phyloP scores from a whole-genome alignment of 1,140 invertebrate genomes.

The Drosophila lowei region DNA sequence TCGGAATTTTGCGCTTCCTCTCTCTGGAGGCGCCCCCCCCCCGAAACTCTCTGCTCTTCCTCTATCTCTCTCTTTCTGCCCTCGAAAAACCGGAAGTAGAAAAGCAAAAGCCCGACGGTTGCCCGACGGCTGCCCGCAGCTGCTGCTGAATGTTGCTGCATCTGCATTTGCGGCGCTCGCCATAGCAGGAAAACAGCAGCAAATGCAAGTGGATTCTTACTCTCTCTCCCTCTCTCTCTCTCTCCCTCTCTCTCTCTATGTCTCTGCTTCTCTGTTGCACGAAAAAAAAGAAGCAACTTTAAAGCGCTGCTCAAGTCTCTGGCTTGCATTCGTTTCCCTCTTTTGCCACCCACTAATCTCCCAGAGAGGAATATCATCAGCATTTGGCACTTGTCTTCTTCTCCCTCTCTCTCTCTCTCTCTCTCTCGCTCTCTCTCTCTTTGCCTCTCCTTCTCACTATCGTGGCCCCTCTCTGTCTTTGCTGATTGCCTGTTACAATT shows the following conservation, averaged over 20 bases:
- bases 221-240: constrained; percentile 27
- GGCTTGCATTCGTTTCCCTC: too few relatives aligned
- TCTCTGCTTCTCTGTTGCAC: background rate
- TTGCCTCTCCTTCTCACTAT: background rate
- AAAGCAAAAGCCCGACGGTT: constrained; percentile 15
- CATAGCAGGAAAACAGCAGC: constrained; percentile 67
- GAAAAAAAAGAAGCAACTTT: too few relatives aligned
- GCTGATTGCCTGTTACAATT: constrained; percentile 74
- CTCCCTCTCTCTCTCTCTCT: background rate
- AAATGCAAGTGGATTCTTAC: constrained; percentile 58
- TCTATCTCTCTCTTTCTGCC: constrained; percentile 25
- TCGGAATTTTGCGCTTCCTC: constrained; percentile 44
- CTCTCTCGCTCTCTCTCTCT: constrained; percentile 5
- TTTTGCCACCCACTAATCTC: too few relatives aligned
- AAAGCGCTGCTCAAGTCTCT: too few relatives aligned
- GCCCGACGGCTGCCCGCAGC: constrained; percentile 20
- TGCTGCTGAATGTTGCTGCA: constrained; percentile 60
- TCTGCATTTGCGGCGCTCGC: constrained; percentile 77
- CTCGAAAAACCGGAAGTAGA: constrained; percentile 68
- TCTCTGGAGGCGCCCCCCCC: constrained; percentile 10
- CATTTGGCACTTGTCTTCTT: constrained; percentile 47
- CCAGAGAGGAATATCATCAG: constrained; percentile 18
- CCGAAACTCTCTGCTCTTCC: constrained; percentile 3
- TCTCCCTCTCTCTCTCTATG: background rate
- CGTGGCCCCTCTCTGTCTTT: background rate